A percentile compares a stretch with the other conserved stretches of the same genome.
Conservation (phyloP, 1,140 invertebrate genomes). For the Calephelis nemesis region DNA sequence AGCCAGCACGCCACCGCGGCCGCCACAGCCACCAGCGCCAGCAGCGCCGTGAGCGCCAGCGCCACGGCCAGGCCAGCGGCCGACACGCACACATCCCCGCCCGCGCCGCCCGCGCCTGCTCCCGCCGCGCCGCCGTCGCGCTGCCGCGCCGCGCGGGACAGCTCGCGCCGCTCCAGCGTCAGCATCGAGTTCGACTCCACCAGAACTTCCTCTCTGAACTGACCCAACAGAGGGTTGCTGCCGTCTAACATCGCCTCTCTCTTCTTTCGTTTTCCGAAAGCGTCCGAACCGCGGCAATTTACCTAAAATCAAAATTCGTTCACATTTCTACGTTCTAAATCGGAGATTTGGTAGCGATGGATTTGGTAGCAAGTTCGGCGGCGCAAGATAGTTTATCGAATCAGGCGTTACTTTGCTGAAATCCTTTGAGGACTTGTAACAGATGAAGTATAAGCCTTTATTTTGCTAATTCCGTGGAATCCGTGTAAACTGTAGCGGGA, state of each 20-base stretch:
- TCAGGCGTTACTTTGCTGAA: too few relatives aligned
- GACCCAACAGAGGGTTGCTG: constrained; percentile 85
- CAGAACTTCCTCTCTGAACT: constrained; percentile 94
- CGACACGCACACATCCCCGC: constrained; percentile 94
- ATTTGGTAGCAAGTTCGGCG: too few relatives aligned
- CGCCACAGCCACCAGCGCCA: constrained; percentile 95
- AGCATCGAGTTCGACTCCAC: constrained; percentile 95
- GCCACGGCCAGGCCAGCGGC: constrained; percentile 95
- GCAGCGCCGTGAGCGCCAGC: constrained; percentile 92
- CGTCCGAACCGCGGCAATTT: constrained; percentile 94
- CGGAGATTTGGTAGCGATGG: too few relatives aligned
- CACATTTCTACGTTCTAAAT: too few relatives aligned
- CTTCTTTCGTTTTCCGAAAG: constrained; percentile 89
- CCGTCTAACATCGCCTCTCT: constrained; percentile 81
- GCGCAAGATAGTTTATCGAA: too few relatives aligned
- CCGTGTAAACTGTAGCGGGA: too few relatives aligned
- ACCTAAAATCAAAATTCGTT: constrained; percentile 79
- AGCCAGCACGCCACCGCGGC: constrained; percentile 97
- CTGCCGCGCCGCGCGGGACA: constrained; percentile 79
- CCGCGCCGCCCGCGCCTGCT: constrained; percentile 45
- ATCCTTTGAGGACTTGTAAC: too few relatives aligned
- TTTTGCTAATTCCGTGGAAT: too few relatives aligned
- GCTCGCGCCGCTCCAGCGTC: constrained; percentile 91
- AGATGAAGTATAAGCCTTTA: too few relatives aligned
- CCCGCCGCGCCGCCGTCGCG: constrained; percentile 46